A percentile compares a stretch with the other conserved stretches of the same genome.
phyloP scores from a whole-genome alignment of 1,140 invertebrate genomes.

The Heliconius hermathena region DNA sequence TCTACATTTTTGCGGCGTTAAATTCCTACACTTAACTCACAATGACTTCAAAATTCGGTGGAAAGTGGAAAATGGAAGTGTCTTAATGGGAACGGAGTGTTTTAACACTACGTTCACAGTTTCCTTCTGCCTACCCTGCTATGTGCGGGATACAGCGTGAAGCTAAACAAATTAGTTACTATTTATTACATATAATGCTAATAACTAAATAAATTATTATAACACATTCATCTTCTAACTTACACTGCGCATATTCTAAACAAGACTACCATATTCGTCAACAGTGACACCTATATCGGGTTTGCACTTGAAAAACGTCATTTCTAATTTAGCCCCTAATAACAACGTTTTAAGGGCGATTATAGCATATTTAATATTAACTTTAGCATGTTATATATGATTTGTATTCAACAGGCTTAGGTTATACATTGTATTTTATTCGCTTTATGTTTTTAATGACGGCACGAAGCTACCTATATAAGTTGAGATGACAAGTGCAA shows the following conservation, averaged over 20 bases:
- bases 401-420: constrained; percentile 4
- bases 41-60: neutral
- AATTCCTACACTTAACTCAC: too few relatives aligned
- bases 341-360: neutral
- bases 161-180: neutral
- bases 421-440: constrained; percentile 7
- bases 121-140: neutral
- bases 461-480: constrained; percentile 4
- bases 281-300: constrained; percentile 32
- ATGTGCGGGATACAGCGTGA: neutral
- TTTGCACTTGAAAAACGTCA: neutral
- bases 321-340: neutral
- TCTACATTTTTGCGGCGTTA: too few relatives aligned
- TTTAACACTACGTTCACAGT: neutral
- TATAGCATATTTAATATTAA: neutral
- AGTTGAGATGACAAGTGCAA: constrained; percentile 2
- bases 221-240: constrained; percentile 4
- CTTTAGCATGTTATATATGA: neutral
- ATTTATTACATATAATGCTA: neutral
- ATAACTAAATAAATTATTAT: neutral
- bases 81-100: neutral
- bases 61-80: neutral
- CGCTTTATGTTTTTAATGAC: constrained; percentile 2
- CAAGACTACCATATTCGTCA: constrained; percentile 41
- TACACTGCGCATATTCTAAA: constrained; percentile 24